A percentile compares a stretch with the other conserved stretches of the same genome.
These are phyloP conservation scores for Leptinotarsa undecemlineata DNA, from an alignment of 1,140 invertebrate species.

Conservation along the genomic window DNA sequence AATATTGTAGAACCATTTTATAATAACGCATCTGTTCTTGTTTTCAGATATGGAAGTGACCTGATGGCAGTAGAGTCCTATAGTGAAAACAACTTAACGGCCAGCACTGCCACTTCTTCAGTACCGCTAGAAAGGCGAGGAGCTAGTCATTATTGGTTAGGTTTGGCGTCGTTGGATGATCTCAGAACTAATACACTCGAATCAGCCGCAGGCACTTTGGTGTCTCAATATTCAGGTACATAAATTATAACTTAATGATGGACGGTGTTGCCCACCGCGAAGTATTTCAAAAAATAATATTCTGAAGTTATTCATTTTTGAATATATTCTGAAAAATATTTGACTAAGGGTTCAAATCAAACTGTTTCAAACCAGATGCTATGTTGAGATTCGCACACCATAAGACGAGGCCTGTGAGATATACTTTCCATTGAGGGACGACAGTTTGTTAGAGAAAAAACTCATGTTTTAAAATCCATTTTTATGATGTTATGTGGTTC, in stretches of 20 bases:
- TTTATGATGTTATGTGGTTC: no score
- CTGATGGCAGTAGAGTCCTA: conserved; percentile 87
- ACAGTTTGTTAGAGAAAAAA: no score
- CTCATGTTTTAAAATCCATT: no score
- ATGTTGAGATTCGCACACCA: no score
- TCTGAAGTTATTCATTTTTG: no score
- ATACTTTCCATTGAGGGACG: no score
- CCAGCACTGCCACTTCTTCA: conserved; percentile 69
- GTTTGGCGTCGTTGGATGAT: conserved; percentile 86
- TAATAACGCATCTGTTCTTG: conserved; percentile 2
- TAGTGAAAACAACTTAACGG: conserved; percentile 88
- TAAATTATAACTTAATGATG: not conserved
- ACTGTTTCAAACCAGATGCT: no score
- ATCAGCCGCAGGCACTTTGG: conserved; percentile 86
- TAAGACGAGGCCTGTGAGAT: no score
- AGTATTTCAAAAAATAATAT: no score
- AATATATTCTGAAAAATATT: no score
- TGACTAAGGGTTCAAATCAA: no score
- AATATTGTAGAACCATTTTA: no score
- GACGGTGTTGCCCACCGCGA: not conserved
- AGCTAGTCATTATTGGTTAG: conserved; percentile 81
- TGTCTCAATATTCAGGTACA: conserved; percentile 84
- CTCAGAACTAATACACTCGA: conserved; percentile 90
- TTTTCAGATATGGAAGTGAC: conserved; percentile 85
- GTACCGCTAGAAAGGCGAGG: conserved; percentile 61